phyloP scores from a whole-genome alignment of 2,113 vertebrate species.

The Neotoma lepida region DNA sequence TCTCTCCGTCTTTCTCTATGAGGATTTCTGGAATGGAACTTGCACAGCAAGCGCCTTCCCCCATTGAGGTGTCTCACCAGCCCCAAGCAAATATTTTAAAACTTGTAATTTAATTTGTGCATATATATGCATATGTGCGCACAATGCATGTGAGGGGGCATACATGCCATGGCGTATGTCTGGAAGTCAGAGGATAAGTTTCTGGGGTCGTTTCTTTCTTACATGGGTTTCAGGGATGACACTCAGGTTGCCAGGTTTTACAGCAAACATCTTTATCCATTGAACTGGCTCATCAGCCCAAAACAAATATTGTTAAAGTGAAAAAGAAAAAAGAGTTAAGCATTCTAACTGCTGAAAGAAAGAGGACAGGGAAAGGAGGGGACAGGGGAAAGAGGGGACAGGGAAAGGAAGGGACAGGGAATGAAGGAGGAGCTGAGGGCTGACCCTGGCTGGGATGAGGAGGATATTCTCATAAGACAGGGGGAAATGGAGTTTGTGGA shows the following conservation, averaged over 20 bases:
- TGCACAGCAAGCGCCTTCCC: neutral
- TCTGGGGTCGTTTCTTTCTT: neutral
- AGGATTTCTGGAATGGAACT: neutral
- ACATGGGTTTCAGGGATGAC: neutral
- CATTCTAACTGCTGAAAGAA: neutral
- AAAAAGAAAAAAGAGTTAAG: neutral
- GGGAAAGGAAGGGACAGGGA: neutral
- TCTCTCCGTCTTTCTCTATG: neutral
- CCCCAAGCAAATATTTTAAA: neutral
- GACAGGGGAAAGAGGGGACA: neutral
- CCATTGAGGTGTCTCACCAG: neutral
- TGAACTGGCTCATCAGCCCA: neutral
- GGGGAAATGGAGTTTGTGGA: neutral
- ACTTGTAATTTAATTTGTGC: neutral
- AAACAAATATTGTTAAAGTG: neutral
- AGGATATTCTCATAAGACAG: neutral
- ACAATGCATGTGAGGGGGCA: neutral
- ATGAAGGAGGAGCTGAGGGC: neutral
- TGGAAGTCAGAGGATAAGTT: neutral
- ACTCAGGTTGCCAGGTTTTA: neutral
- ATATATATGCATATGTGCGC: too few species aligned
- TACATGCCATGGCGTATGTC: too few species aligned
- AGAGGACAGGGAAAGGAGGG: neutral
- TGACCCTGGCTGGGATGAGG: neutral
- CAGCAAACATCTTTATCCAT: neutral